Percentiles rank a stretch among this genome's conserved stretches.
phyloP scores from a whole-genome alignment of 1,140 invertebrate species.

The Diprion similis region DNA sequence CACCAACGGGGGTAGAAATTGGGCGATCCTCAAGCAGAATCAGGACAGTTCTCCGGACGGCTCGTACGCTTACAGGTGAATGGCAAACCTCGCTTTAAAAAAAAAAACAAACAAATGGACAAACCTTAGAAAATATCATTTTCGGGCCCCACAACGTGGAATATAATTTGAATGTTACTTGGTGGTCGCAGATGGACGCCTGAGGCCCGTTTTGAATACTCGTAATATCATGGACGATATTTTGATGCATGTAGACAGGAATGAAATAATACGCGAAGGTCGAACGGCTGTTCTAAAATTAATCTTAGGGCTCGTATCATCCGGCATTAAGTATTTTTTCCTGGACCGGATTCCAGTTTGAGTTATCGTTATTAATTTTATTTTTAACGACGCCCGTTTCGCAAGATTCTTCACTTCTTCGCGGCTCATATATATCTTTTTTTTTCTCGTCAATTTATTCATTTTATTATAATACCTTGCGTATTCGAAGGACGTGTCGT shows the following conservation, averaged over 20 bases:
- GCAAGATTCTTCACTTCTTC: background rate
- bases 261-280: background rate
- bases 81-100: background rate
- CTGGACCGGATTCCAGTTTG: background rate
- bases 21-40: slow-evolving; percentile 47
- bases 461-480: too few relatives aligned
- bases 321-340: background rate
- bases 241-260: too few relatives aligned
- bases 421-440: background rate
- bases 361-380: background rate
- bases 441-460: too few relatives aligned
- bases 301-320: background rate
- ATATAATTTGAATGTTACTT: too few relatives aligned
- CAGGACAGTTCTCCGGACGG: slow-evolving; percentile 45
- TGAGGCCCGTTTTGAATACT: too few relatives aligned
- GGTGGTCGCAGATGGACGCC: too few relatives aligned
- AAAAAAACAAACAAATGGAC: too few relatives aligned
- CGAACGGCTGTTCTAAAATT: background rate
- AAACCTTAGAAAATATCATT: too few relatives aligned
- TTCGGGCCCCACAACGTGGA: too few relatives aligned
- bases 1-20: slow-evolving; percentile 31
- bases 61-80: slow-evolving; percentile 49
- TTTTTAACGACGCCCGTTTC: background rate
- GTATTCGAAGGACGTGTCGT: too few relatives aligned
- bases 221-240: too few relatives aligned